Conservation (phyloP, 2,797 vertebrate genomes). For the Cynodonichthys magdalenae region DNA sequence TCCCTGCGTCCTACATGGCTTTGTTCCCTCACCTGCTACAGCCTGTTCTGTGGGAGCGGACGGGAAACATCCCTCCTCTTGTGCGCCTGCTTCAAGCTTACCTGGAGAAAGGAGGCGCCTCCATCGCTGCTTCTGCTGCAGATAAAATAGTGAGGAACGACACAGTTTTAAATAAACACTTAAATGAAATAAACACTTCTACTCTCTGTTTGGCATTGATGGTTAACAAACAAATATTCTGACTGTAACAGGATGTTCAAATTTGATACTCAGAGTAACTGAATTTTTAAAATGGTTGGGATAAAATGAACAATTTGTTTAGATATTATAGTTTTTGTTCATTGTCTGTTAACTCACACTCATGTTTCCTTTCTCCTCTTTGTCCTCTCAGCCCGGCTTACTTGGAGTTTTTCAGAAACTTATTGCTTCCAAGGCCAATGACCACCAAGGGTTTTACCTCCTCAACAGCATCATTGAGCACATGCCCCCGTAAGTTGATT, state of each 20-base stretch:
- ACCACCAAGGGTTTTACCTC: conserved; percentile 98
- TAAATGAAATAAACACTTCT: background rate
- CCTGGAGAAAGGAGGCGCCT: conserved; percentile 88
- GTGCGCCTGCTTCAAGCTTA: conserved; percentile 97
- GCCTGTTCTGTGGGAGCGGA: conserved; percentile 94
- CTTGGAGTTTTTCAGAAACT: conserved; percentile 98
- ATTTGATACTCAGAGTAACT: too few relatives aligned
- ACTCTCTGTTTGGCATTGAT: background rate
- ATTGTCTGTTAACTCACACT: too few relatives aligned
- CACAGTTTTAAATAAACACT: background rate
- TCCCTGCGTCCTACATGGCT: conserved; percentile 94
- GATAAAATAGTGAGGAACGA: conserved; percentile 92
- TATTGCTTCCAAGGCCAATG: conserved; percentile 97
- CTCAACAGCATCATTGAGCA: conserved; percentile 97
- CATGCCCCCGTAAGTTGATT: conserved; percentile 90
- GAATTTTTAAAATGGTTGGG: too few relatives aligned
- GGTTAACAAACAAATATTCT: too few relatives aligned
- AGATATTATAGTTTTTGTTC: too few relatives aligned
- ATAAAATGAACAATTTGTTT: too few relatives aligned
- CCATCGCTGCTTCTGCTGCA: conserved; percentile 88
- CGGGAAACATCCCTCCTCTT: conserved; percentile 96
- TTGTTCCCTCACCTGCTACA: conserved; percentile 97
- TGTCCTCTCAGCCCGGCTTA: conserved; percentile 87
- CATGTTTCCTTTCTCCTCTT: background rate
- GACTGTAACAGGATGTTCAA: too few relatives aligned